Conservation (phyloP, 2,113 vertebrate species). For the Hemicordylus capensis region DNA sequence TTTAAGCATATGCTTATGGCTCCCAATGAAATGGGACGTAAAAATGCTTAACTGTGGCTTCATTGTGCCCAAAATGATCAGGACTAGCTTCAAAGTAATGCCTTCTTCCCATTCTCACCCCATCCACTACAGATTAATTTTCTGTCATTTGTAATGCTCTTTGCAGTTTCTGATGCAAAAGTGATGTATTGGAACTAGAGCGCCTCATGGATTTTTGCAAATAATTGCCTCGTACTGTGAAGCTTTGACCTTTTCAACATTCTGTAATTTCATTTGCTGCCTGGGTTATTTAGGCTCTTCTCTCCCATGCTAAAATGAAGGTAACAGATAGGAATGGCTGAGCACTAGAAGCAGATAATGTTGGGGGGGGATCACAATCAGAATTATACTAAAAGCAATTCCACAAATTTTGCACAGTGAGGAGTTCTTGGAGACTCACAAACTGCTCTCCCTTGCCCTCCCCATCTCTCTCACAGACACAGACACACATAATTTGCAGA, state of each 20-base stretch:
- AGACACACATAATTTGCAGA: background rate
- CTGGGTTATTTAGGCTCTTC: conserved; percentile 26
- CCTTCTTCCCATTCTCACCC: conserved; percentile 31
- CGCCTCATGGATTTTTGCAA: conserved; percentile 33
- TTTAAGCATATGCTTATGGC: background rate
- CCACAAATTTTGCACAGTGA: background rate
- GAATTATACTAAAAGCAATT: background rate
- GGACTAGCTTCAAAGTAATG: conserved; percentile 5
- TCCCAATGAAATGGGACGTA: background rate
- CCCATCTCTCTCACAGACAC: background rate
- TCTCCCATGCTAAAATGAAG: conserved; percentile 16
- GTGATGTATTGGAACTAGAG: conserved; percentile 48
- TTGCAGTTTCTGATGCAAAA: conserved; percentile 49
- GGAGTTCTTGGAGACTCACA: too few relatives aligned
- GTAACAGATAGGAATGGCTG: conserved; percentile 13
- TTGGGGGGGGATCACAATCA: background rate
- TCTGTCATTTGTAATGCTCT: conserved; percentile 40
- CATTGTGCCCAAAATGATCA: conserved; percentile 9
- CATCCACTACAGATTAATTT: conserved; percentile 34
- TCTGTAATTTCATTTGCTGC: conserved; percentile 58
- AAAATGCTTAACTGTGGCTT: background rate
- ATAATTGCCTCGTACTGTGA: conserved; percentile 16
- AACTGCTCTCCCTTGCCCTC: too few relatives aligned
- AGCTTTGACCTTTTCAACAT: conserved; percentile 54
- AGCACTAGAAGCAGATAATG: conserved; percentile 7